A percentile compares a stretch with the other conserved stretches of the same genome.
phyloP scores from a whole-genome alignment of 2,797 vertebrate species.

The Neoniphon sammara region DNA sequence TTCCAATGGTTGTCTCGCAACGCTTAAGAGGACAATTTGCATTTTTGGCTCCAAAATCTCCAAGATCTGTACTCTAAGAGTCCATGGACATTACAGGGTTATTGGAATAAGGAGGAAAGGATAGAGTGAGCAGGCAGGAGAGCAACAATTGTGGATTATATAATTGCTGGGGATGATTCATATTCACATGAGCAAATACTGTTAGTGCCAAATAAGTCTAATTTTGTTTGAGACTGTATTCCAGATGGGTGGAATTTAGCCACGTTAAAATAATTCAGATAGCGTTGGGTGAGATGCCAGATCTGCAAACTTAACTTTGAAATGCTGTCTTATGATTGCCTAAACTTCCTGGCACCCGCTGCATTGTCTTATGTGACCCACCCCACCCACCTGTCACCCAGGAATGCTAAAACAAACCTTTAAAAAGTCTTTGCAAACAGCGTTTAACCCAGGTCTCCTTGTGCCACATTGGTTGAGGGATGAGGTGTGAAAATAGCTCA shows the following conservation, averaged over 20 bases:
- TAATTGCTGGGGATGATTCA: too few relatives aligned
- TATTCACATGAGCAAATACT: too few relatives aligned
- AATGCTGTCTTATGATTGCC: neutral
- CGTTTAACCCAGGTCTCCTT: constrained; percentile 37
- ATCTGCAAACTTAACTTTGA: constrained; percentile 4
- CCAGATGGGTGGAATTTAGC: neutral
- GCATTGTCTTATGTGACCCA: constrained; percentile 19
- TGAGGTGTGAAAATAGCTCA: constrained; percentile 43
- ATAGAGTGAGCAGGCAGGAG: too few relatives aligned
- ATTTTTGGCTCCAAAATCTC: neutral
- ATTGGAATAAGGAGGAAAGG: too few relatives aligned
- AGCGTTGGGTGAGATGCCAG: too few relatives aligned
- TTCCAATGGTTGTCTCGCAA: neutral
- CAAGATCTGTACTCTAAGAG: neutral
- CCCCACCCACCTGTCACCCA: constrained; percentile 38
- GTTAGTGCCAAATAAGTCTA: neutral
- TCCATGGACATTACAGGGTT: neutral
- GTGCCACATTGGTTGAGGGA: constrained; percentile 32
- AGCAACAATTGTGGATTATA: too few relatives aligned
- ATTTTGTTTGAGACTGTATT: constrained; percentile 1
- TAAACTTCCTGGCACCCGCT: constrained; percentile 9
- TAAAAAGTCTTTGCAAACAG: constrained; percentile 41
- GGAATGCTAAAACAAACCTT: constrained; percentile 46
- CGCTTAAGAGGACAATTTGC: neutral
- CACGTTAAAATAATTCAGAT: neutral